phyloP scores from a whole-genome alignment of 2,888 invertebrate genomes.

The Ctena decussata region DNA sequence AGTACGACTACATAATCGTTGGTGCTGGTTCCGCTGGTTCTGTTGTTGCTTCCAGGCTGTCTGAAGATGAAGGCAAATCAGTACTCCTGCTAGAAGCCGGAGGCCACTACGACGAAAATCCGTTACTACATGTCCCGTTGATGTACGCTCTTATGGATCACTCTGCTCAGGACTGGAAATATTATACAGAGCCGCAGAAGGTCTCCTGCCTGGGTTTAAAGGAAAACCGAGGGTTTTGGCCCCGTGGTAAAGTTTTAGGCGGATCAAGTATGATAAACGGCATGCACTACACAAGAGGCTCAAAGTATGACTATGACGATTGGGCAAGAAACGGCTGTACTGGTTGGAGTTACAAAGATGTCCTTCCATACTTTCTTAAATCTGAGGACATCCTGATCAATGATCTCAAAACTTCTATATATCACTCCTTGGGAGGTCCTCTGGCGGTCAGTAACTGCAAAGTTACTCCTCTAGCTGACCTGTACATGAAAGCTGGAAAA shows the following conservation, averaged over 20 bases:
- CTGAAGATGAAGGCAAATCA: neutral
- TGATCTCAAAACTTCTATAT: slow-evolving; percentile 16
- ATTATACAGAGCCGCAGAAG: slow-evolving; percentile 86
- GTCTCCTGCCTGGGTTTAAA: slow-evolving; percentile 87
- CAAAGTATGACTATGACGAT: slow-evolving; percentile 94
- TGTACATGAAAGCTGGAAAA: slow-evolving; percentile 18
- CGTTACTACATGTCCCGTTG: slow-evolving; percentile 87
- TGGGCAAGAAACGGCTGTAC: slow-evolving; percentile 95
- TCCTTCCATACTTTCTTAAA: slow-evolving; percentile 89
- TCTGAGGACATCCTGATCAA: slow-evolving; percentile 2
- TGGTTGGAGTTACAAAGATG: slow-evolving; percentile 95
- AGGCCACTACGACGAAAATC: slow-evolving; percentile 85
- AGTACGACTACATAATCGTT: neutral
- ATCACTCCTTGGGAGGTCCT: neutral
- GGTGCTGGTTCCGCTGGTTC: neutral
- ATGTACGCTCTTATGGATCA: slow-evolving; percentile 84
- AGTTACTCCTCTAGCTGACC: slow-evolving; percentile 63
- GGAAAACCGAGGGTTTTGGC: slow-evolving; percentile 82
- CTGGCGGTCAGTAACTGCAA: slow-evolving; percentile 58
- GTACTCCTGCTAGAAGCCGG: slow-evolving; percentile 81
- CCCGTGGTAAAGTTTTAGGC: slow-evolving; percentile 95
- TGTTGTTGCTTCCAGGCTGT: neutral
- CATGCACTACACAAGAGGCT: slow-evolving; percentile 96
- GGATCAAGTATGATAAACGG: slow-evolving; percentile 96
- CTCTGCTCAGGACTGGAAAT: slow-evolving; percentile 83